Percentiles rank a stretch among this genome's conserved stretches.
These are phyloP conservation scores for Coracopsis vasa DNA, from an alignment of 2,113 vertebrate genomes.

Conservation along the genomic window DNA sequence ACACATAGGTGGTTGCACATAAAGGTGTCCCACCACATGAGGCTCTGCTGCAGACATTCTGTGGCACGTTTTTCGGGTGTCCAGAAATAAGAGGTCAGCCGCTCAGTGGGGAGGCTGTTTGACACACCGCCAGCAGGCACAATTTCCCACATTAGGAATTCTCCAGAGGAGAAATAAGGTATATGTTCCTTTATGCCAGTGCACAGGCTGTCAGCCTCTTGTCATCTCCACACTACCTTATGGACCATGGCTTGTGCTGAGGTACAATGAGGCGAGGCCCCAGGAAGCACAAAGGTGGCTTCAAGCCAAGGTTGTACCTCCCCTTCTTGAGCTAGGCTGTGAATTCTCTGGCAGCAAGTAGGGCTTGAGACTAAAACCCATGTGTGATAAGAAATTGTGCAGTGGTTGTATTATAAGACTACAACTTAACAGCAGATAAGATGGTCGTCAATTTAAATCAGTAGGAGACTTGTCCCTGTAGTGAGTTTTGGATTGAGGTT, in stretches of 20 bases:
- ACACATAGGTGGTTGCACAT: background rate
- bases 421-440: background rate
- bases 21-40: accelerated
- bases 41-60: background rate
- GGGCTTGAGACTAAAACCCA: background rate
- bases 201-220: background rate
- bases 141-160: background rate
- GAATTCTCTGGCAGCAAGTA: background rate
- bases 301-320: background rate
- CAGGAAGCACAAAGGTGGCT: background rate
- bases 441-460: background rate
- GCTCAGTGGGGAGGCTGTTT: background rate
- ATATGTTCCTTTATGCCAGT: background rate
- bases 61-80: background rate
- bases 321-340: background rate
- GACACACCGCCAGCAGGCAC: background rate
- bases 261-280: accelerated
- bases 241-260: background rate
- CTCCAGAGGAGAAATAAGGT: background rate
- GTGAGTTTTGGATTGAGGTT: background rate
- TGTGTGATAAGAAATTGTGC: background rate
- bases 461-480: background rate
- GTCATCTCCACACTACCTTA: background rate
- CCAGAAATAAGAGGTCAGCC: background rate
- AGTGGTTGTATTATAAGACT: background rate